Base-by-base conservation (phyloP, 2,888 invertebrate species). In the Gandaritis pyraliata region DNA sequence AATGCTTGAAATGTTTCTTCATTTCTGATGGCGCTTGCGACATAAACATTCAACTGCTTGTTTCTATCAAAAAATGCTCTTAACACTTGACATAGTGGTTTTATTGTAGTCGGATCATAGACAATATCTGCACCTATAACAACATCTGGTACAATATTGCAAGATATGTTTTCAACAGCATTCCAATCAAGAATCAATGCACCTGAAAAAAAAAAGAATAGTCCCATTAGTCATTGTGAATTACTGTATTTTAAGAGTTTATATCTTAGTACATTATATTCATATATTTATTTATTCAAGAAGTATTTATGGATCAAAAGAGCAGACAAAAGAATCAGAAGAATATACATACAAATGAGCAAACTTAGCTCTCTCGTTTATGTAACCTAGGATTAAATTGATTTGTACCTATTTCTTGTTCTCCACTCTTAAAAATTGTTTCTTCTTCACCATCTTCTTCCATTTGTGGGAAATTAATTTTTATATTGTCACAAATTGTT, bases 401-500 rank as follows among this genome's bases (percentile, higher is more conserved):
- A 39, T 11, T 65, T 65, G 36, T 72, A 87, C 87, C 81, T 66
- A 87, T 66, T 36, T 56, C 65, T 55, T 72, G 76, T 0, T 68
- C 45, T 39, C 66, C 60, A 60, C 62, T 64, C 54, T 61, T 73
- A 65, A 76, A 84, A 15, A 72, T 33, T 38, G 66, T 75, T 11
- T 39, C 50, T 58, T 71, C 43, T 45, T 58, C 15, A 1, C 38
- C 57, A 29, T 69, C 65, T 51, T 65, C 58, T 57, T 73, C 47
- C 12, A 71, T 61, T 41, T 71, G 33, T 48, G 83, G 75, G 68
- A 94, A 93, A 85, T 96, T 96, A 1, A 94, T 83, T 29, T 76
- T 68, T 45, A 96, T 83, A 85, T 96, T 97, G 53, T 94, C 90
- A 67, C 85, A 83, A 54, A 96, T 88, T 41, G 93, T 87, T 36